Percentiles rank a stretch among this genome's conserved stretches.
These are phyloP conservation scores for Parthenolecanium corni DNA, from an alignment of 2,888 invertebrate genomes.

Conservation along the genomic window DNA sequence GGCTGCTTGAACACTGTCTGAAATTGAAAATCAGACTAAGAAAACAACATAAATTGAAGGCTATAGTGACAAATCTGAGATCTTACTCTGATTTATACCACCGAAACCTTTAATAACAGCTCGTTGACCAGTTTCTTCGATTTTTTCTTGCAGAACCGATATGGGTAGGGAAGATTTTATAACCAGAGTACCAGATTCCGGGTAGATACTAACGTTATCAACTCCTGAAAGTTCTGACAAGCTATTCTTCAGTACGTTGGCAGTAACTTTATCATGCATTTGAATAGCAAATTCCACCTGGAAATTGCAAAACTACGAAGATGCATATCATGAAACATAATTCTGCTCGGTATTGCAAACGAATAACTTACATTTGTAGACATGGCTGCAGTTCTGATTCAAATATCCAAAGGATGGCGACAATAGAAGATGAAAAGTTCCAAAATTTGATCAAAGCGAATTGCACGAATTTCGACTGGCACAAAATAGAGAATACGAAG, in stretches of 20 bases:
- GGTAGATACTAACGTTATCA: slow-evolving; percentile 43
- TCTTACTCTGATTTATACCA: slow-evolving; percentile 15
- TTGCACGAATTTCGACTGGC: too few species aligned
- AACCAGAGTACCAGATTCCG: slow-evolving; percentile 54
- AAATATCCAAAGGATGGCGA: too few species aligned
- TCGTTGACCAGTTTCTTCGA: slow-evolving; percentile 52
- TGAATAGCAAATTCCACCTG: slow-evolving; percentile 56
- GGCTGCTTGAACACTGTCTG: slow-evolving; percentile 44
- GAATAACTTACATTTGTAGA: slow-evolving; percentile 13
- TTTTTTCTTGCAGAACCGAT: slow-evolving; percentile 44
- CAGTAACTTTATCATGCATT: slow-evolving; percentile 49
- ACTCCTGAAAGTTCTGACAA: slow-evolving; percentile 42
- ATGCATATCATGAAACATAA: too few species aligned
- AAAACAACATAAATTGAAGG: background rate
- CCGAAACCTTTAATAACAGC: slow-evolving; percentile 73
- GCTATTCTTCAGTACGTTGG: slow-evolving; percentile 41
- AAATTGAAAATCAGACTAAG: background rate
- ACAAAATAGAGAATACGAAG: too few species aligned
- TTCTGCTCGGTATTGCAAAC: too few species aligned
- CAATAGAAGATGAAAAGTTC: too few species aligned
- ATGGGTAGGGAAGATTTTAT: slow-evolving; percentile 56
- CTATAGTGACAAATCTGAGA: background rate
- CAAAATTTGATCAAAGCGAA: too few species aligned
- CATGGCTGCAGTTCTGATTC: background rate
- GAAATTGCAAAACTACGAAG: background rate